A percentile compares a stretch with the other conserved stretches of the same genome.
These are phyloP conservation scores for Scarus forsteni DNA, from an alignment of 2,797 vertebrate genomes.

Conservation along the genomic window DNA sequence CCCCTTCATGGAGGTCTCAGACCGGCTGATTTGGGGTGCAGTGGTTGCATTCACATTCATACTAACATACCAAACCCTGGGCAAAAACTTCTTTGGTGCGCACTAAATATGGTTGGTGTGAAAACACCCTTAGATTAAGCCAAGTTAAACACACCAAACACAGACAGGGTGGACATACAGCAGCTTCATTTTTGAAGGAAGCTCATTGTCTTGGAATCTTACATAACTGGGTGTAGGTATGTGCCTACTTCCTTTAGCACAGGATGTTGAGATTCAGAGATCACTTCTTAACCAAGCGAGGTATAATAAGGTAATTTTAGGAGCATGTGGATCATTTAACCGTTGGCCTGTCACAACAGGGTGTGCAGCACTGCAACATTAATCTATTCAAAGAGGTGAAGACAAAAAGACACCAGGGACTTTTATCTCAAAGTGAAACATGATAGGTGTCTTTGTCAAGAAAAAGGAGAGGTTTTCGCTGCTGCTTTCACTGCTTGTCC, in stretches of 20 bases:
- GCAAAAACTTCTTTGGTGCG: too few species aligned
- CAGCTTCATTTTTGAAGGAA: constrained; percentile 11
- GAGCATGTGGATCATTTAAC: not conserved
- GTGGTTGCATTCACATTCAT: too few species aligned
- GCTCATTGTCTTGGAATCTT: constrained; percentile 29
- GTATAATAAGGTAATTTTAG: not conserved
- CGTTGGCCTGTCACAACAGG: not conserved
- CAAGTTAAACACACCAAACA: not conserved
- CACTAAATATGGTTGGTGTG: too few species aligned
- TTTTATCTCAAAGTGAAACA: constrained; percentile 50
- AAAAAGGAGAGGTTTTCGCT: constrained; percentile 13
- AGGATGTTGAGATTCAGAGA: constrained; percentile 27
- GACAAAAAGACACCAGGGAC: constrained; percentile 21
- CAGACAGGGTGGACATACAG: not conserved
- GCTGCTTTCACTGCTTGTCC: constrained; percentile 8
- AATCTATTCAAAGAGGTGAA: constrained; percentile 1
- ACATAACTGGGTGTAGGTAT: constrained; percentile 37
- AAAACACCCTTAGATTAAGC: not conserved
- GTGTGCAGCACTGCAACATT: not conserved
- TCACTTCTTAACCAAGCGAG: not conserved
- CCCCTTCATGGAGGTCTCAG: too few species aligned
- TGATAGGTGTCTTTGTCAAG: constrained; percentile 12
- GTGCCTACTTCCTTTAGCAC: constrained; percentile 23
- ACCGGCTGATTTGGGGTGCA: too few species aligned
- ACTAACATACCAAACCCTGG: too few species aligned